These are phyloP conservation scores for Mizuhopecten yessoensis DNA, from an alignment of 1,140 invertebrate genomes.

Conservation along the genomic window DNA sequence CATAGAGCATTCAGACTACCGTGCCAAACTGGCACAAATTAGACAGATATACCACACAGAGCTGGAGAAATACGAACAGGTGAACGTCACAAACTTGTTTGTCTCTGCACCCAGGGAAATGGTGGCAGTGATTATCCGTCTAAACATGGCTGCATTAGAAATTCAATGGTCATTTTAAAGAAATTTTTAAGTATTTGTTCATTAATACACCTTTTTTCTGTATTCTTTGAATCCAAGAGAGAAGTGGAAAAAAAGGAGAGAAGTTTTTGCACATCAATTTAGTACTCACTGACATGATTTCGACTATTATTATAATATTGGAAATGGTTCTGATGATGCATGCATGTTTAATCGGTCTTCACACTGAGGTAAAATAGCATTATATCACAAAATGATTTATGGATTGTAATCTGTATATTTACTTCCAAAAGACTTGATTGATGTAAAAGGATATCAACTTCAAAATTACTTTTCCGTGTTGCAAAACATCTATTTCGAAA, in stretches of 20 bases:
- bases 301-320: background rate
- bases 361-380: constrained; percentile 20
- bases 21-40: constrained; percentile 99
- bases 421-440: no score
- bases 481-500: no score
- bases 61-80: constrained; percentile 99
- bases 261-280: no score
- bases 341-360: background rate
- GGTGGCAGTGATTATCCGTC: background rate
- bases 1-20: constrained; percentile 98
- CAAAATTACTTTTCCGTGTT: no score
- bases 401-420: no score
- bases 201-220: no score
- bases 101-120: constrained; percentile 25
- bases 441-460: no score
- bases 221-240: background rate
- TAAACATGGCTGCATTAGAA: background rate
- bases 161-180: no score
- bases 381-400: background rate
- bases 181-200: no score
- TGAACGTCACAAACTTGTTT: constrained; percentile 77
- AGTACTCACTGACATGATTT: background rate
- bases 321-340: background rate
- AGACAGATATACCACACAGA: constrained; percentile 99
- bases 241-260: no score